Base-by-base conservation (phyloP, 1,140 invertebrate species). In the Pogonomyrmex californicus region DNA sequence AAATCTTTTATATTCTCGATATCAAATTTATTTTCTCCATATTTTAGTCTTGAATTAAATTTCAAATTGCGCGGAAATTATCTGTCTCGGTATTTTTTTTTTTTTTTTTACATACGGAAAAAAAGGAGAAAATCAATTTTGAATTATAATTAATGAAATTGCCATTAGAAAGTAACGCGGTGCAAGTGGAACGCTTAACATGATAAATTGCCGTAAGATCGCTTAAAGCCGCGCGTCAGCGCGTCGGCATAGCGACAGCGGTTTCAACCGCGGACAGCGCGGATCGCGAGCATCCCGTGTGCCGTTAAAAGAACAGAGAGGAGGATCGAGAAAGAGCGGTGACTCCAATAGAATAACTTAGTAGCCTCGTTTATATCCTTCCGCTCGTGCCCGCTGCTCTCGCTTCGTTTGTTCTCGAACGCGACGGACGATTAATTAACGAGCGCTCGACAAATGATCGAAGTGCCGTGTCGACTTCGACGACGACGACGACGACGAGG, bases 401-500 rank as follows among this genome's bases (percentile, higher is more conserved):
- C 82, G 82, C 49, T 85, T 77, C 82, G 82, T 77, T 85, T 85
- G 71, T 83, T 83, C 79, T 60, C 54, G 54, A 83, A 51, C 38
- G 38, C 58, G 73, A 41, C 82, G 75, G 38, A 36, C 85, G 85
- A 86, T 86, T 86, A 79, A 86, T 79, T 86, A 86, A 86, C 63
- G 85, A 86, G 60, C 51, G 38, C 75, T 86, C 85, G 85, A 79
- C 75, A 86, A 86, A 86, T 63, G 77, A 81, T 86, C 85, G n/a
- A 82, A 86, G 85, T 83, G 56, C 77, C 56, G 47, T 81, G 65
- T 86, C 79, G 85, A 49, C n/a, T n/a, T n/a, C 73, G 30, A 62
- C 63, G 56, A 49, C 41, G 9, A 75, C 49, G 9, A 81, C 60
- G 36, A 68, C 49, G 70, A 66, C 30, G 54, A 66, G 14, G 68